Evolutionary conservation across 2,113 vertebrate genomes (phyloP), one percentile per base, ranked within the genome.

Genomic region (Clarias macrocephalus): DNA sequence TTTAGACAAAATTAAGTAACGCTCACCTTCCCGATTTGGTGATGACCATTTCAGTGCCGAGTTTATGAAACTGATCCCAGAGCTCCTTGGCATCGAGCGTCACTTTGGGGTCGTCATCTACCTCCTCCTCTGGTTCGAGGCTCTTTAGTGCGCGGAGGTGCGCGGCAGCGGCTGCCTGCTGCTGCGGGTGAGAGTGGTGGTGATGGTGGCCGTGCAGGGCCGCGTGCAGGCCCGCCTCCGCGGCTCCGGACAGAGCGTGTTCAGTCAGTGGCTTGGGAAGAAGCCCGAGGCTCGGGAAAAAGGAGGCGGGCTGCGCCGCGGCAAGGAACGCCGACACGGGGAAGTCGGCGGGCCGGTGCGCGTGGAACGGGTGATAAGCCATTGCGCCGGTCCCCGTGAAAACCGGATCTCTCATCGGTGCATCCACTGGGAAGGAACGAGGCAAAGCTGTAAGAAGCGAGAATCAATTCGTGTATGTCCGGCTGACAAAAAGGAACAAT

Each of bases 1-100:
- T 33, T 37, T 12, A 12, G 42, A 54, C 42, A 76, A 52, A 48
- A 76, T 76, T 42, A 80, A 33, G 23, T 10, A 37, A 62, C 28
- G 10, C 91, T 93, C 94, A 98, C 98, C 98, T 98, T 92, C 98
- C 98, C 0, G 98, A 99, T 88, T 99, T 99, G 75, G 98, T 99
- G 92, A 99, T 98, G 81, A 99, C 98, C 98, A 99, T 99, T 93
- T 99, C 98, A 0, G 98, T 99, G 81, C 98, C 98, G 90, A 97
- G 95, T 92, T 98, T 97, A 92, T 99, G 97, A 90, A 99, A 99
- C 90, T 98, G 96, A 91, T 97, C 97, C 98, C 98, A 99, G 18
- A 99, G 94, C 80, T 97, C 96, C 87, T 97, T 97, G n/a, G 97
- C 96, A 66, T 99, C 98, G 92, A 99, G 94, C 8, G 94, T 98